Percentiles rank a stretch among this genome's conserved stretches.
phyloP scores from a whole-genome alignment of 2,797 vertebrate genomes.

The Cirrhinus molitorella region DNA sequence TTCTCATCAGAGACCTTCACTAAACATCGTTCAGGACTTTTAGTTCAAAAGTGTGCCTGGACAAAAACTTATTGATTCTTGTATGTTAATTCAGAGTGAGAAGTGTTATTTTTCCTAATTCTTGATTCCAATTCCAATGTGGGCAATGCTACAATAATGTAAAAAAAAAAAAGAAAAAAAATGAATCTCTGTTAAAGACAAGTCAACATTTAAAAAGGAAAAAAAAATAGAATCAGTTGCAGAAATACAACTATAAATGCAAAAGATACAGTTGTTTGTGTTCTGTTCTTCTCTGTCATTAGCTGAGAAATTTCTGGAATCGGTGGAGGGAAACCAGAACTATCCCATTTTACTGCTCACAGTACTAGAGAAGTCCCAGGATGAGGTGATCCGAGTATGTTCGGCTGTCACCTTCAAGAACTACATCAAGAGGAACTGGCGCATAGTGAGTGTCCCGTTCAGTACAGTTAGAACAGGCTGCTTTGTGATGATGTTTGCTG shows the following conservation, averaged over 20 bases:
- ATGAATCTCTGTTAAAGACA: no score
- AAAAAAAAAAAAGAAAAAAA: no score
- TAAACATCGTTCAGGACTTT: not conserved
- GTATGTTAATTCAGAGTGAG: not conserved
- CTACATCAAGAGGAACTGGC: slow-evolving; percentile 99
- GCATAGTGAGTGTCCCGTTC: slow-evolving; percentile 86
- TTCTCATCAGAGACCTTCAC: not conserved
- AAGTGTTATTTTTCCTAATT: no score
- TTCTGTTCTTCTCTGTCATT: not conserved
- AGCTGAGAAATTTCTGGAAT: slow-evolving; percentile 99
- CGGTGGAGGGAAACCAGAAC: slow-evolving; percentile 95
- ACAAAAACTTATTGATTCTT: not conserved
- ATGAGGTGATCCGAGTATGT: slow-evolving; percentile 96
- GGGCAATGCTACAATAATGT: no score
- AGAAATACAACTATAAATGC: no score
- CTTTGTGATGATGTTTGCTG: not conserved
- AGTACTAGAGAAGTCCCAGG: slow-evolving; percentile 93
- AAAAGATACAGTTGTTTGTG: not conserved
- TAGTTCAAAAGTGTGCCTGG: no score
- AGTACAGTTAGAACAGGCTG: not conserved
- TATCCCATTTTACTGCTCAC: slow-evolving; percentile 93
- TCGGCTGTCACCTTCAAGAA: slow-evolving; percentile 98
- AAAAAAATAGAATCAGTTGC: no score
- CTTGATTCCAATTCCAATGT: no score
- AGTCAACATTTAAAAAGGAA: no score